Evolutionary conservation across 2,888 invertebrate genomes (phyloP).

Genomic region (Hypomecis atomaria): DNA sequence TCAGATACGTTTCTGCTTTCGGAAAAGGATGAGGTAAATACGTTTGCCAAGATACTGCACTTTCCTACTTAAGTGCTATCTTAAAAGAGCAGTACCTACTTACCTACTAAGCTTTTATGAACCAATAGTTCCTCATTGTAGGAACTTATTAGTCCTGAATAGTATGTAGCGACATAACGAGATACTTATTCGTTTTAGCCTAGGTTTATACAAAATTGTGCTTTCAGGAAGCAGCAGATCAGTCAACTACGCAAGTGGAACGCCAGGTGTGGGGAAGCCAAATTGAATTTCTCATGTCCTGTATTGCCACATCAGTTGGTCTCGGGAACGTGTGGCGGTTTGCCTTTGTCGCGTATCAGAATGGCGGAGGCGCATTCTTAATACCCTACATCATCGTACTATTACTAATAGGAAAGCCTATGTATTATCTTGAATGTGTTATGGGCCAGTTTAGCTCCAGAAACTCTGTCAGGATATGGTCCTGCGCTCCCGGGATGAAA

Average conservation of each 20-base stretch:
- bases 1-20: conserved; percentile 29
- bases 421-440: conserved; percentile 93
- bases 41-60: too few species aligned
- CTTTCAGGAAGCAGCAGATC: conserved; percentile 21
- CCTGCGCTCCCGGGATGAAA: conserved; percentile 88
- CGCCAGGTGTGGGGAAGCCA: conserved; percentile 85
- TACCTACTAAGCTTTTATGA: too few species aligned
- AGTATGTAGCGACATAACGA: too few species aligned
- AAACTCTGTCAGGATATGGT: conserved; percentile 91
- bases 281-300: conserved; percentile 89
- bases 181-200: too few species aligned
- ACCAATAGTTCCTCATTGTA: too few species aligned
- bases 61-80: too few species aligned
- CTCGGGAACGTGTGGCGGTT: conserved; percentile 89
- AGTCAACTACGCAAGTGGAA: conserved; percentile 56
- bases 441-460: conserved; percentile 93
- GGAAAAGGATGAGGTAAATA: conserved; percentile 16
- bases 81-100: too few species aligned
- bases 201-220: not conserved
- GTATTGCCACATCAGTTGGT: conserved; percentile 90
- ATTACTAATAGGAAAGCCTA: conserved; percentile 89
- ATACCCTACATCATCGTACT: conserved; percentile 89
- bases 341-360: conserved; percentile 86
- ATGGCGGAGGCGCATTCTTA: conserved; percentile 90
- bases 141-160: too few species aligned